Base-by-base conservation (phyloP, 2,888 invertebrate genomes). In the Nemotelus pantherinus region DNA sequence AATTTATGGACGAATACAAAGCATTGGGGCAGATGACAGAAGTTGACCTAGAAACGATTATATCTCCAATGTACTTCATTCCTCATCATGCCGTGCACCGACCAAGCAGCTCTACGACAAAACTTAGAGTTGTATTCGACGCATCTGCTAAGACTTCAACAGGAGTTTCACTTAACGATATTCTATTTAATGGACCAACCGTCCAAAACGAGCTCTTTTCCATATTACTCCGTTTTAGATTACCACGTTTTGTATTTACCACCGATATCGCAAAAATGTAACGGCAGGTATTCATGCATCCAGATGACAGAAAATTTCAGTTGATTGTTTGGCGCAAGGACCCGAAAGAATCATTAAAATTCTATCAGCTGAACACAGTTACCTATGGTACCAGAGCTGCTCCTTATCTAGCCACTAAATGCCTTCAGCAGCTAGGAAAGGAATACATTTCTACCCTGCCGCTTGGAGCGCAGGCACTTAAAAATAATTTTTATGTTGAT, bases 321-420 rank as follows among this genome's bases (percentile, higher is more conserved):
- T 47, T 81, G 9, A 81, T 79, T 7, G 9, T 81, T 0, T 81
- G 81, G 80, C 45, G 81, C 47, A 10, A 64, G 1, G 68, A 41
- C 58, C 76, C 78, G 0, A 3, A 57, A 0, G 58, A 74, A 6
- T 72, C 77, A 6, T 25, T 81, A 10, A 44, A 53, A 44, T 65
- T 64, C 0, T 80, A 79, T 55, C 72, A 71, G 1, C 48, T 81
- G 3, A 71, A n/a, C 10, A 78, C 79, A 7, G 77, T 81, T 1
- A 77, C 80, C 0, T 81, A 79, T 77, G 81, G 82, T 1, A 65
- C 74, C 0, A 60, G 77, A 0, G 57, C 74, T 2, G 76, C 81
- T 3, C 78, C 81, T 9, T 80, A 72, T 68, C 57, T 80, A 6
- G 80, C 80, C 7, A 77, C 67, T 1, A 74, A 74, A 74, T 68